phyloP scores from a whole-genome alignment of 1,140 invertebrate genomes.

The Diabrotica virgifera region DNA sequence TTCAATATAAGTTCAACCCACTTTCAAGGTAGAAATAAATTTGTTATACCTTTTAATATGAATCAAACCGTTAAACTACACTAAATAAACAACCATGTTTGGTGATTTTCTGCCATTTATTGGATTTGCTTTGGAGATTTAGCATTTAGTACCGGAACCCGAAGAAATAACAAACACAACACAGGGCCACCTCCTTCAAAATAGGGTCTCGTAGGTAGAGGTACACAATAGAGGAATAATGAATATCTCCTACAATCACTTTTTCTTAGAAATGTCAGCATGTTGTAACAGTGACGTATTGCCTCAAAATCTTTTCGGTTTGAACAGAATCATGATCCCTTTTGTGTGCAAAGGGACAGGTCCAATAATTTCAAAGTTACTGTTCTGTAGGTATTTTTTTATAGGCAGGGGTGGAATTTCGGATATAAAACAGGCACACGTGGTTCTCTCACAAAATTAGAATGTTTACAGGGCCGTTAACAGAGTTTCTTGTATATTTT shows the following conservation, averaged over 20 bases:
- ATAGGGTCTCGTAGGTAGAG: background rate
- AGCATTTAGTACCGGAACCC: slow-evolving; percentile 9
- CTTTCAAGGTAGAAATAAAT: no score
- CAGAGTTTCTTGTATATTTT: background rate
- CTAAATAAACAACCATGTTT: slow-evolving; percentile 8
- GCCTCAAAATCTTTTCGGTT: slow-evolving; percentile 17
- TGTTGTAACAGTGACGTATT: slow-evolving; percentile 19
- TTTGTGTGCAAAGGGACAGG: slow-evolving; percentile 20
- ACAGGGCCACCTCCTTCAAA: slow-evolving; percentile 13
- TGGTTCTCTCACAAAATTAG: background rate
- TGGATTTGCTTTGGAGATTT: slow-evolving; percentile 10
- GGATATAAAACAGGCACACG: background rate
- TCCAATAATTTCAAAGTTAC: slow-evolving; percentile 8
- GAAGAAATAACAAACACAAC: slow-evolving; percentile 16
- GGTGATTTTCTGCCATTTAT: slow-evolving; percentile 17
- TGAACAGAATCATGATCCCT: slow-evolving; percentile 20
- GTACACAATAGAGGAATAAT: slow-evolving; percentile 3
- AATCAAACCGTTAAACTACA: slow-evolving; percentile 7
- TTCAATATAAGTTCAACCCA: no score
- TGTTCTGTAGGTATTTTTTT: background rate
- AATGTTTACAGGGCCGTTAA: background rate
- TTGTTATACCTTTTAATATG: background rate
- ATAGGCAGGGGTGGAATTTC: background rate
- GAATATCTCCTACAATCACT: slow-evolving; percentile 20
- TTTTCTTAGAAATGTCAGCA: slow-evolving; percentile 18